These are phyloP conservation scores for Macquaria australasica DNA, from an alignment of 2,113 vertebrate species.

Conservation along the genomic window DNA sequence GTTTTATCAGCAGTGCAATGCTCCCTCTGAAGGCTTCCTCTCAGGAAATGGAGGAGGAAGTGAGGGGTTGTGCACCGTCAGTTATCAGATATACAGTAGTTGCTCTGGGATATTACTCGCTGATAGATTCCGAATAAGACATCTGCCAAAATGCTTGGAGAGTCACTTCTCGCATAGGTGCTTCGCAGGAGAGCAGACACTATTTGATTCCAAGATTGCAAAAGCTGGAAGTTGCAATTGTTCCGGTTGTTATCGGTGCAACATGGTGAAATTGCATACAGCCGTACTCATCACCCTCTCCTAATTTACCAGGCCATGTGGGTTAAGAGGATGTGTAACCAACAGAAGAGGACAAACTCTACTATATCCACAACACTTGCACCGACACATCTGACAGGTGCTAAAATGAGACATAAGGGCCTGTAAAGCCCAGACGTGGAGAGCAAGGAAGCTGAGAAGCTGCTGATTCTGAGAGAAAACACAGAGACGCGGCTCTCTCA, in stretches of 20 bases:
- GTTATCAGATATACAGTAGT: conserved; percentile 79
- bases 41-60: conserved; percentile 80
- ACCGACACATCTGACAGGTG: conserved; percentile 56
- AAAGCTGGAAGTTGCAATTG: conserved; percentile 58
- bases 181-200: conserved; percentile 57
- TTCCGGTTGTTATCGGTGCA: conserved; percentile 47
- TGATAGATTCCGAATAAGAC: conserved; percentile 80
- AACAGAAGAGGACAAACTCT: conserved; percentile 41
- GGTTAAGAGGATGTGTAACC: conserved; percentile 57
- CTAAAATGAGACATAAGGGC: conserved; percentile 63
- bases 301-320: conserved; percentile 51
- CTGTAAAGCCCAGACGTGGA: conserved; percentile 28
- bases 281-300: neutral
- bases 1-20: conserved; percentile 75
- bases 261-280: conserved; percentile 44
- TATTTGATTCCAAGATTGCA: conserved; percentile 64
- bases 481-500: conserved; percentile 10
- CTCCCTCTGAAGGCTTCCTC: conserved; percentile 68
- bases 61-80: conserved; percentile 70
- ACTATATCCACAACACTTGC: conserved; percentile 54
- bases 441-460: conserved; percentile 8
- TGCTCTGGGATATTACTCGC: conserved; percentile 78
- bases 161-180: conserved; percentile 61
- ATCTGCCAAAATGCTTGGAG: conserved; percentile 71
- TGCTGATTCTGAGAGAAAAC: conserved; percentile 33